phyloP scores from a whole-genome alignment of 2,797 vertebrate species.

The Halcyon chelicuti region DNA sequence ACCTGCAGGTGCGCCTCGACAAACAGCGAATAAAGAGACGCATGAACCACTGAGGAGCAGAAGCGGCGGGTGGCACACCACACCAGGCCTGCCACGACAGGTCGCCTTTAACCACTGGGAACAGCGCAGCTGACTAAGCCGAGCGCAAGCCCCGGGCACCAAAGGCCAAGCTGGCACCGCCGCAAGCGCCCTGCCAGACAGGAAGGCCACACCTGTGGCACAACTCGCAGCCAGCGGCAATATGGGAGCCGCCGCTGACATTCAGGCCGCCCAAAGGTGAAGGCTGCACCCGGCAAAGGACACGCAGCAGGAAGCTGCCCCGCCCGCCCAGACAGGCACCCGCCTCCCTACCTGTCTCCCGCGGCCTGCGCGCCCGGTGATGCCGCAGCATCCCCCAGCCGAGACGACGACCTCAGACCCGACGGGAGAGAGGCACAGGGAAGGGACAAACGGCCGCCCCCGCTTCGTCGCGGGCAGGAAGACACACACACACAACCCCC shows the following conservation, averaged over 20 bases:
- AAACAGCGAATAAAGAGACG: rapidly evolving
- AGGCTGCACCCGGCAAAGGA: not conserved
- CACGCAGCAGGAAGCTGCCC: not conserved
- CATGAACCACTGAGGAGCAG: not conserved
- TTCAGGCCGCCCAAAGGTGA: not conserved
- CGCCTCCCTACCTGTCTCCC: not conserved
- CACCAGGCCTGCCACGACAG: not conserved
- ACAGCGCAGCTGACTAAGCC: not conserved
- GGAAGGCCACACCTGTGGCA: not conserved
- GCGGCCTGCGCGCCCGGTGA: not conserved
- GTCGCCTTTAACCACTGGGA: rapidly evolving
- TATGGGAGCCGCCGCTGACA: not conserved
- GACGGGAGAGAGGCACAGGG: too few relatives aligned
- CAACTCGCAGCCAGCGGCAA: not conserved
- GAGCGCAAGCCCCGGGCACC: not conserved
- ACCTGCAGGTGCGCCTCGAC: not conserved
- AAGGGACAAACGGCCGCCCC: too few relatives aligned
- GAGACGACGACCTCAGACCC: not conserved
- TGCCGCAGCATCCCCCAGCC: not conserved
- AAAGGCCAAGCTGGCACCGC: not conserved
- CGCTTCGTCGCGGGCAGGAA: too few relatives aligned
- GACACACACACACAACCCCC: too few relatives aligned
- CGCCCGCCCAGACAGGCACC: not conserved
- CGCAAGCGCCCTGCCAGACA: not conserved
- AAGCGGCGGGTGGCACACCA: rapidly evolving